Conservation (phyloP, 2,113 vertebrate species). For the Oryzias curvinotus region DNA sequence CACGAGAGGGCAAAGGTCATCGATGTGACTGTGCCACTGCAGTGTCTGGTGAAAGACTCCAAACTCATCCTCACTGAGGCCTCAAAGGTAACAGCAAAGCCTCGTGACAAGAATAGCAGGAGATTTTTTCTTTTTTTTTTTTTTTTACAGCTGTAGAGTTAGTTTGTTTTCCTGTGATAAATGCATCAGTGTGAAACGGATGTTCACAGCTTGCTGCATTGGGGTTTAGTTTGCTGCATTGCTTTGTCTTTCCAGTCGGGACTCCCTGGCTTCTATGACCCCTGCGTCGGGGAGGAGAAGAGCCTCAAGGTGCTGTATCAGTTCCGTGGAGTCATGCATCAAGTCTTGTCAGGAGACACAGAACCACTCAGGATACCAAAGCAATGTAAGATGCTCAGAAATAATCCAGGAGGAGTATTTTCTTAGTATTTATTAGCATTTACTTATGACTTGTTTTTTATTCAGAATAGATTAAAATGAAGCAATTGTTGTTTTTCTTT, state of each 20-base stretch:
- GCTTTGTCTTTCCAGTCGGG: conserved; percentile 80
- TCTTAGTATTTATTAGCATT: too few species aligned
- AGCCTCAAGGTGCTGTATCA: conserved; percentile 97
- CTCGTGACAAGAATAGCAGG: not conserved
- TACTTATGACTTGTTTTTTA: too few species aligned
- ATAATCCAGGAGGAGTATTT: not conserved
- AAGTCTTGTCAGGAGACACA: conserved; percentile 89
- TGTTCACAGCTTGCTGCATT: not conserved
- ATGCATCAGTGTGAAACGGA: not conserved
- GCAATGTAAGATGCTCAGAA: conserved; percentile 86
- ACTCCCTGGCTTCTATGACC: conserved; percentile 97
- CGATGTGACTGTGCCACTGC: conserved; percentile 93
- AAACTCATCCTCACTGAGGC: conserved; percentile 98
- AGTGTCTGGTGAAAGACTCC: conserved; percentile 98
- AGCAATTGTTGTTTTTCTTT: not conserved
- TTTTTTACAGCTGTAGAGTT: not conserved
- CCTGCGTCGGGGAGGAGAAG: conserved; percentile 96
- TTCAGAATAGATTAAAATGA: too few species aligned
- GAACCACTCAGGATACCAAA: conserved; percentile 99
- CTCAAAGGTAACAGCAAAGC: conserved; percentile 82
- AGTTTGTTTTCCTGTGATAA: not conserved
- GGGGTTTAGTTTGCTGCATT: conserved; percentile 5
- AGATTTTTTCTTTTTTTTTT: not conserved
- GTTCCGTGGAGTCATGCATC: conserved; percentile 96
- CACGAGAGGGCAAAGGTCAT: conserved; percentile 94